Evolutionary conservation across 2,888 invertebrate species (phyloP).

Genomic region (Tricholauxania praeusta): DNA sequence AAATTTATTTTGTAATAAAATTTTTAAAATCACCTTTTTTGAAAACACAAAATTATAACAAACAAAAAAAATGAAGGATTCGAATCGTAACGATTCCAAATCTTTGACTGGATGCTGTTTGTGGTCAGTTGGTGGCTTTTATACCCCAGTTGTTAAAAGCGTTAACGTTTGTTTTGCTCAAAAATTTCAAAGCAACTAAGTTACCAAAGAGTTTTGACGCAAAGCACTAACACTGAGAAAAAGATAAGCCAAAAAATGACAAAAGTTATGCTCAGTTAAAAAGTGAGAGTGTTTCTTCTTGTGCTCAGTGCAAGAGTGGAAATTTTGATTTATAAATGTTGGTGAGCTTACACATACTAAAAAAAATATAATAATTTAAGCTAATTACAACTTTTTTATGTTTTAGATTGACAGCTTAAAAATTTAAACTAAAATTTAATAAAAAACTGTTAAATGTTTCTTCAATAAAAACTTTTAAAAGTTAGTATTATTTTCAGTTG

Average conservation of each 20-base stretch:
- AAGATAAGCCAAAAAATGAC: slow-evolving; percentile 2
- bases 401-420: too few species aligned
- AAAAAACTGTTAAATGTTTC: too few species aligned
- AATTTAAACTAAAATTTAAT: too few species aligned
- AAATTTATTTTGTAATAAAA: background rate
- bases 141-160: slow-evolving; percentile 54
- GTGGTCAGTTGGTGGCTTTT: slow-evolving; percentile 68
- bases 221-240: background rate
- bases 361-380: too few species aligned
- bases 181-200: too few species aligned
- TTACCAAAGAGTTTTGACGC: background rate
- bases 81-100: slow-evolving; percentile 69
- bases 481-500: background rate
- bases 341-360: background rate
- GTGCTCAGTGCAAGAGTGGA: background rate
- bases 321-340: background rate
- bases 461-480: too few species aligned
- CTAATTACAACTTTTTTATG: too few species aligned
- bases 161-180: too few species aligned
- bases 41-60: slow-evolving; percentile 40
- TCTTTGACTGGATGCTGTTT: slow-evolving; percentile 69
- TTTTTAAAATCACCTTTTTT: background rate
- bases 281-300: slow-evolving; percentile 20
- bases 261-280: background rate
- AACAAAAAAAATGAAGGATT: slow-evolving; percentile 59